Percentiles rank a stretch among this genome's conserved stretches.
Evolutionary conservation across 2,113 vertebrate species (phyloP).

Genomic region (Entomyzon cyanotis): DNA sequence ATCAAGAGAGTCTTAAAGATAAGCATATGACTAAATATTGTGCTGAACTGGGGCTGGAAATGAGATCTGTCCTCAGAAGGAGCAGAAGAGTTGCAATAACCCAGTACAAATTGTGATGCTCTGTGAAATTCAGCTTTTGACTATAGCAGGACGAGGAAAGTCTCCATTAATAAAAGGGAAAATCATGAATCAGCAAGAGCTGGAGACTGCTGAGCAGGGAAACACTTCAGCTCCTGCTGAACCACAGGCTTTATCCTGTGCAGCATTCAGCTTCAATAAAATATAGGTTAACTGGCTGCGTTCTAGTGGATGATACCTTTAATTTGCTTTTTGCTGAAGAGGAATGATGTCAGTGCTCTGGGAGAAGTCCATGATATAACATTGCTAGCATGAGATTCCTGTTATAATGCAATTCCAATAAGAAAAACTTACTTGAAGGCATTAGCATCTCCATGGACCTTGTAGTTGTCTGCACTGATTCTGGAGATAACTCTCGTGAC

Average conservation of each 20-base stretch:
- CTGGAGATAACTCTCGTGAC: conserved; percentile 95
- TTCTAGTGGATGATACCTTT: not conserved
- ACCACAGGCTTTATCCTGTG: not conserved
- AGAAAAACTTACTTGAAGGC: conserved; percentile 86
- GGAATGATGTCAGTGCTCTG: not conserved
- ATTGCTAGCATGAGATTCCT: not conserved
- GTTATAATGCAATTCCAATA: not conserved
- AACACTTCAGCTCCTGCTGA: not conserved
- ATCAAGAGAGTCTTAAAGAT: not conserved
- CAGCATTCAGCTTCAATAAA: not conserved
- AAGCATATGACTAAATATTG: not conserved
- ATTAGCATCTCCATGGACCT: conserved; percentile 88
- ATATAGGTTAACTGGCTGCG: not conserved
- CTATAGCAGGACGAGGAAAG: not conserved
- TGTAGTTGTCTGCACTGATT: conserved; percentile 93
- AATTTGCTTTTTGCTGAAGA: not conserved
- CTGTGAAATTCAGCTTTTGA: not conserved
- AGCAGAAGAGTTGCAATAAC: not conserved
- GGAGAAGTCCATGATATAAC: not conserved
- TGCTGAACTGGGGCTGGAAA: not conserved
- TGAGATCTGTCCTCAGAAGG: not conserved
- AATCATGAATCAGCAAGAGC: not conserved
- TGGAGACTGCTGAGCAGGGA: not conserved
- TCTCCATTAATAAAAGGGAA: not conserved
- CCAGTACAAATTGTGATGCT: not conserved